phyloP scores from a whole-genome alignment of 2,888 invertebrate species.

The Cheilosia vernalis region DNA sequence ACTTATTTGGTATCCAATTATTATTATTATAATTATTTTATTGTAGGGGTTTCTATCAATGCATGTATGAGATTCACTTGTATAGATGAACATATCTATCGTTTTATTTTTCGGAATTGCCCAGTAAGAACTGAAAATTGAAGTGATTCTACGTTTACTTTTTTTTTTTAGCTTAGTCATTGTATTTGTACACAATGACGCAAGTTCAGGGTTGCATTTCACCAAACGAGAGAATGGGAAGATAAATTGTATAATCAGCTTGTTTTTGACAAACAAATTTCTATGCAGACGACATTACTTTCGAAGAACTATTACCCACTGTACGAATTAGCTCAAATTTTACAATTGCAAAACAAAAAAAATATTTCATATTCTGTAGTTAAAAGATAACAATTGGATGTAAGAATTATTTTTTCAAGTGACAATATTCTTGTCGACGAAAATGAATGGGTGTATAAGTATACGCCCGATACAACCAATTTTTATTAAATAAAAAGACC shows the following conservation, averaged over 20 bases:
- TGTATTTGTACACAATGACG: conserved; percentile 30
- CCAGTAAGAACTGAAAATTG: conserved; percentile 6
- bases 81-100: conserved; percentile 3
- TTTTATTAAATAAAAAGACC: too few species aligned
- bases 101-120: conserved; percentile 1
- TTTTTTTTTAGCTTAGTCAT: conserved; percentile 11
- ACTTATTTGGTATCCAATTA: conserved; percentile 56
- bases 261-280: not conserved
- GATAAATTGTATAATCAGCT: conserved; percentile 30
- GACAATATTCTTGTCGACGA: too few species aligned
- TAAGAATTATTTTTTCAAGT: too few species aligned
- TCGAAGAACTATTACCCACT: too few species aligned
- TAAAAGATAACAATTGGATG: too few species aligned
- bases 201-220: conserved; percentile 37
- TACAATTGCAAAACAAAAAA: too few species aligned
- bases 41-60: conserved; percentile 31
- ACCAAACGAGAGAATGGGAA: conserved; percentile 1
- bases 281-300: too few species aligned
- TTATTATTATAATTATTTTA: not conserved
- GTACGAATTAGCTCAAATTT: too few species aligned
- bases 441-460: too few species aligned
- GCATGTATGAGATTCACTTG: conserved; percentile 18
- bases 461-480: too few species aligned
- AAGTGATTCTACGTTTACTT: conserved; percentile 11
- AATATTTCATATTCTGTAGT: too few species aligned